Percentiles rank a stretch among this genome's conserved stretches.
phyloP scores from a whole-genome alignment of 2,888 invertebrate genomes.

The Diaphora mendica region DNA sequence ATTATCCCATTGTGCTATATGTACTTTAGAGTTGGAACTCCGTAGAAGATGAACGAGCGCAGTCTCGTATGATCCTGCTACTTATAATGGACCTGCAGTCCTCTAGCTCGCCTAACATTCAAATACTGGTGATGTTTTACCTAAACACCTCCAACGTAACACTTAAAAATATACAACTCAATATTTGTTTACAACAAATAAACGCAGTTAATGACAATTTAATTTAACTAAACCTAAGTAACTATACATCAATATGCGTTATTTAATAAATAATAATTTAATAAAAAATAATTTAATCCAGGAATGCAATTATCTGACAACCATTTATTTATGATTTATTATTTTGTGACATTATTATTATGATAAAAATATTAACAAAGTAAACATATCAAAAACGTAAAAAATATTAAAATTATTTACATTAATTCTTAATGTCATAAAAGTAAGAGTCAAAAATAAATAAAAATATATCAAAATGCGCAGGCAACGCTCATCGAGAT shows the following conservation, averaged over 20 bases:
- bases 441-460: slow-evolving; percentile 1
- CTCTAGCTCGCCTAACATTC: background rate
- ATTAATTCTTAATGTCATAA: slow-evolving; percentile 8
- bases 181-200: slow-evolving; percentile 44
- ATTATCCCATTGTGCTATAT: slow-evolving; percentile 17
- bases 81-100: background rate
- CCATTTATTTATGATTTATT: slow-evolving; percentile 29
- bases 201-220: slow-evolving; percentile 26
- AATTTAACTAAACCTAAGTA: background rate
- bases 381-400: slow-evolving; percentile 5
- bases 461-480: slow-evolving; percentile 13
- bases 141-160: slow-evolving; percentile 33
- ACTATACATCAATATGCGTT: slow-evolving; percentile 16
- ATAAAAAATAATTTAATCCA: slow-evolving; percentile 33
- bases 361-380: slow-evolving; percentile 8
- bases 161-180: slow-evolving; percentile 45
- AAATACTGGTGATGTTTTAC: slow-evolving; percentile 28
- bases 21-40: slow-evolving; percentile 16
- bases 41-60: slow-evolving; percentile 12
- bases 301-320: slow-evolving; percentile 56
- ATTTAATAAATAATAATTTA: slow-evolving; percentile 38
- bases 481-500: slow-evolving; percentile 12
- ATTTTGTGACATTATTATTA: slow-evolving; percentile 23
- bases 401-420: slow-evolving; percentile 5
- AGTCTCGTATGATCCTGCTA: background rate